These are phyloP conservation scores for Octomys mimax DNA, from an alignment of 2,797 vertebrate genomes.

Conservation along the genomic window DNA sequence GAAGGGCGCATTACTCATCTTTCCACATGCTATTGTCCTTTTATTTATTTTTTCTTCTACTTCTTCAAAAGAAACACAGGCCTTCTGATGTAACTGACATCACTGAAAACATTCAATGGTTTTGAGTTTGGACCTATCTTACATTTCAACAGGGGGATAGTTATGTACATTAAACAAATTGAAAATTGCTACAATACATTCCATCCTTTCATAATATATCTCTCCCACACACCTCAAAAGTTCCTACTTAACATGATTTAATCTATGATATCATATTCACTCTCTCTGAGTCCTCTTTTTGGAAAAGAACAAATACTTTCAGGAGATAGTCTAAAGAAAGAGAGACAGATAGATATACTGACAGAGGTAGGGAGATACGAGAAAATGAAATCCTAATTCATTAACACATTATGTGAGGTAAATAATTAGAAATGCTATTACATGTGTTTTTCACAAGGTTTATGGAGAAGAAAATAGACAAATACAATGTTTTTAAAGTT, in stretches of 20 bases:
- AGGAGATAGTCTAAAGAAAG: not conserved
- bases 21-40: not conserved
- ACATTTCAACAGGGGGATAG: not conserved
- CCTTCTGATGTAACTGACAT: conserved; percentile 16
- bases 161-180: not conserved
- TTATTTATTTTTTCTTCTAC: not conserved
- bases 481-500: no score
- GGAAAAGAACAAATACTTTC: conserved; percentile 30
- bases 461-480: not conserved
- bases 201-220: conserved; percentile 27
- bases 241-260: conserved; percentile 28
- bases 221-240: not conserved
- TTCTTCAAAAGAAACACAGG: not conserved
- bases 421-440: conserved; percentile 54
- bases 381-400: conserved; percentile 27
- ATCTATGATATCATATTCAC: not conserved
- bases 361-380: not conserved
- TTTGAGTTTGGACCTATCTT: conserved; percentile 29
- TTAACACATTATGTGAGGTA: conserved; percentile 25
- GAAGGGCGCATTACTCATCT: conserved; percentile 31
- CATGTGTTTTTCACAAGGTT: not conserved
- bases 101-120: conserved; percentile 14
- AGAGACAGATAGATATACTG: not conserved
- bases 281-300: conserved; percentile 6
- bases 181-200: not conserved